phyloP scores from a whole-genome alignment of 2,113 vertebrate genomes.

The Paradoxurus hermaphroditus region DNA sequence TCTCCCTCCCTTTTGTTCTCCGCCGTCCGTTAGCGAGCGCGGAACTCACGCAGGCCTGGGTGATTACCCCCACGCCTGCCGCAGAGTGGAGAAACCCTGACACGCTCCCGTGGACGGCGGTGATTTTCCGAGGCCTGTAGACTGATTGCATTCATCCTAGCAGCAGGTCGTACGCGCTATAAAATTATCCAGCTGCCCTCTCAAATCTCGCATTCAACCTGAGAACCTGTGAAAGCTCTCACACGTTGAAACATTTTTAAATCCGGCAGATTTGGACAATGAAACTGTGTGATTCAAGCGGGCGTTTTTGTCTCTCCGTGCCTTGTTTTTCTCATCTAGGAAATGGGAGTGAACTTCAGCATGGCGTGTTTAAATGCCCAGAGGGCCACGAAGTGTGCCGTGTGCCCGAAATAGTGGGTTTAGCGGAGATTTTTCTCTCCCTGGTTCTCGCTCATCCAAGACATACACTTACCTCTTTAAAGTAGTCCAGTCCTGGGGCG shows the following conservation, averaged over 20 bases:
- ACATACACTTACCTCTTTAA: background rate
- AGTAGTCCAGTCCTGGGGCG: background rate
- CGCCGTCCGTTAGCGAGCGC: conserved; percentile 36
- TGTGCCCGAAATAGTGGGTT: background rate
- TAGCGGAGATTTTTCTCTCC: background rate
- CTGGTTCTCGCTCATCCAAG: no score
- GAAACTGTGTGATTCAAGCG: background rate
- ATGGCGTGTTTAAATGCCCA: background rate
- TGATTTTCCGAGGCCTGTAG: conserved; percentile 60
- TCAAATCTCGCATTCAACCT: conserved; percentile 61
- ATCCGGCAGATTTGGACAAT: conserved; percentile 41
- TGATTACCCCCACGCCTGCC: conserved; percentile 40
- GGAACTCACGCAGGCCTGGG: background rate
- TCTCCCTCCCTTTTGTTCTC: conserved; percentile 47
- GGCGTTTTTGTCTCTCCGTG: background rate
- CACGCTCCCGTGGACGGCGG: background rate
- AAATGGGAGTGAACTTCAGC: conserved; percentile 47
- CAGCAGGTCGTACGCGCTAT: conserved; percentile 51
- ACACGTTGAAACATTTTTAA: conserved; percentile 27
- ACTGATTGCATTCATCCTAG: conserved; percentile 68
- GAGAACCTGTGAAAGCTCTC: conserved; percentile 67
- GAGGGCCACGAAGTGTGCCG: accelerated
- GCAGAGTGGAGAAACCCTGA: conserved; percentile 18
- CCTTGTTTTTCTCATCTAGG: conserved; percentile 61
- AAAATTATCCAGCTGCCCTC: conserved; percentile 70